Evolutionary conservation across 2,888 invertebrate genomes (phyloP), one percentile per base, ranked within the genome.

Genomic region (Hypena proboscidalis): DNA sequence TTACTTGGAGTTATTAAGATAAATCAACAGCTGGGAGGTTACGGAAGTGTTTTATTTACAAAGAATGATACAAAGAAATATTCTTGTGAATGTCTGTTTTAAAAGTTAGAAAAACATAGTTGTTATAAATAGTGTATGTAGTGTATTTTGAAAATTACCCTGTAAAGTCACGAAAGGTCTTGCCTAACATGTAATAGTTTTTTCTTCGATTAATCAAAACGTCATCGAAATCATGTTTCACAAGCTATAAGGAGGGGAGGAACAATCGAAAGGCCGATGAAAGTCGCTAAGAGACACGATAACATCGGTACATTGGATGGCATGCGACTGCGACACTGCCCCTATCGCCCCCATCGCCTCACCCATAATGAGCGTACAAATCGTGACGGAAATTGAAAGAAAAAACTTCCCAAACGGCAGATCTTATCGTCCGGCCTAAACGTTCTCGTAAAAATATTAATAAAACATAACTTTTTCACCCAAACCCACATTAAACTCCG

Each of bases 361-460:
- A 77, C 83, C 80, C 83, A 88, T 90, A 90, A 90, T 90, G 87
- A 90, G 80, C 75, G 80, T 80, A 90, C 90, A 90, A 90, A 90
- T 90, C 90, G 89, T 88, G 87, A 89, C 89, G 90, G 88, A 90
- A 88, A 90, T 89, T 83, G 87, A 90, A 90, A 89, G 88, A 90
- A 88, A 90, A 88, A 90, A 90, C 85, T 86, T 87, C 87, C 85
- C 87, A 81, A 87, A 76, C 80, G 80, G 70, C 83, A 82, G 90
- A 90, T 90, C 89, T 86, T 90, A 90, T 90, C 90, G 77, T 42
- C 65, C 73, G 63, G 74, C 80, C 88, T 90, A 90, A 90, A 90
- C 86, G 89, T 75, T 90, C 90, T 89, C 89, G 89, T 90, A 90
- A 90, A 89, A 90, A 90, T 90, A 90, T 90, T 90, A 90, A 90